Conservation (phyloP, 2,888 invertebrate genomes). For the Acrobasis suavella region DNA sequence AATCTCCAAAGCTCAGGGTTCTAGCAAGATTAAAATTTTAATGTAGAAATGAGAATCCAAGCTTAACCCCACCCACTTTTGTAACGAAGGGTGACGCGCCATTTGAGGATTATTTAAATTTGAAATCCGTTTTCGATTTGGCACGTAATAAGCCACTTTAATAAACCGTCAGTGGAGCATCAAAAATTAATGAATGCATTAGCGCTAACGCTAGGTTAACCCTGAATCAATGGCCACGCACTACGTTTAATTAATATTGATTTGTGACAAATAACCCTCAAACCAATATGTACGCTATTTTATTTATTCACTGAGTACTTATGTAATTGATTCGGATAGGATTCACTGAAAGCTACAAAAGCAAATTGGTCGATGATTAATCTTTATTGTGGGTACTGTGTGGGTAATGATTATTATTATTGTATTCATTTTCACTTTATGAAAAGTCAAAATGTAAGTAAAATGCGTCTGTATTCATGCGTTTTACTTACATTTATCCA, state of each 20-base stretch:
- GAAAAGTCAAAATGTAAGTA: background rate
- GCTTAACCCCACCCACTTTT: slow-evolving; percentile 44
- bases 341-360: background rate
- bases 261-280: slow-evolving; percentile 10
- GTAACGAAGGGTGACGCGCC: slow-evolving; percentile 43
- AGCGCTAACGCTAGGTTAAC: slow-evolving; percentile 1
- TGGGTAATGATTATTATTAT: background rate
- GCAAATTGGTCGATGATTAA: background rate
- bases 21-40: slow-evolving; percentile 51
- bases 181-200: slow-evolving; percentile 6
- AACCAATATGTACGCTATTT: background rate
- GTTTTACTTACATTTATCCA: too few relatives aligned
- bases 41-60: slow-evolving; percentile 46
- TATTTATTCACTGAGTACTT: slow-evolving; percentile 1
- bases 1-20: slow-evolving; percentile 48
- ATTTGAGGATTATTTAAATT: slow-evolving; percentile 50
- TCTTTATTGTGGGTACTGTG: background rate
- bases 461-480: too few relatives aligned
- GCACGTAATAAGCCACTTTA: slow-evolving; percentile 13
- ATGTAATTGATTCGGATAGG: background rate
- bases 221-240: background rate
- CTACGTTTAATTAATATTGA: slow-evolving; percentile 12
- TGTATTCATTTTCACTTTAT: slow-evolving; percentile 1
- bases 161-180: background rate
- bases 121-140: slow-evolving; percentile 32